phyloP scores from a whole-genome alignment of 2,888 invertebrate genomes.

The Cerastoderma edule region DNA sequence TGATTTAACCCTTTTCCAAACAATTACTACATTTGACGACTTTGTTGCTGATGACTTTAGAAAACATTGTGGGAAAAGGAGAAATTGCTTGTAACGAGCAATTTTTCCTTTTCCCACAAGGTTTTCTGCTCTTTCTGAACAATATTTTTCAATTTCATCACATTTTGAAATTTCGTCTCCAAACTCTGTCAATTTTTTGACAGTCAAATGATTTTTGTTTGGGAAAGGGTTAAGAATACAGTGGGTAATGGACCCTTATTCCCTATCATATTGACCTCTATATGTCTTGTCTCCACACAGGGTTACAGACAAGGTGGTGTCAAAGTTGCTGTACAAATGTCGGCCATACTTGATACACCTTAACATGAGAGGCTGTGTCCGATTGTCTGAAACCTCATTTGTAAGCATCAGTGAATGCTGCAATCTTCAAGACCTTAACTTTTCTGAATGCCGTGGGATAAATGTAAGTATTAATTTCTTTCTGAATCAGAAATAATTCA shows the following conservation, averaged over 20 bases:
- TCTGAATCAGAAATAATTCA: too few species aligned
- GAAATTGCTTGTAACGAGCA: not conserved
- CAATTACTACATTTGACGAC: too few species aligned
- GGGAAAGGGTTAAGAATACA: too few species aligned
- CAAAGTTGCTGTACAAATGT: conserved; percentile 79
- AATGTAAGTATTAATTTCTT: too few species aligned
- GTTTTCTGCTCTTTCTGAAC: too few species aligned
- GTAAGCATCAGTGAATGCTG: conserved; percentile 81
- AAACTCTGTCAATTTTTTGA: too few species aligned
- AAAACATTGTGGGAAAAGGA: not conserved
- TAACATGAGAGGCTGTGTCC: conserved; percentile 80
- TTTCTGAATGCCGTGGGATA: conserved; percentile 81
- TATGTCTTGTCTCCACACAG: conserved; percentile 61
- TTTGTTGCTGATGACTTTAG: too few species aligned
- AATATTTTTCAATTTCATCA: too few species aligned
- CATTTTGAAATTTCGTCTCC: too few species aligned
- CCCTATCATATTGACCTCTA: not conserved
- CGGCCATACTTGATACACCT: conserved; percentile 83
- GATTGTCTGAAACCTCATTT: conserved; percentile 76
- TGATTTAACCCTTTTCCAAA: too few species aligned
- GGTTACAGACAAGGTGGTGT: conserved; percentile 81
- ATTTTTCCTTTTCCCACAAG: not conserved
- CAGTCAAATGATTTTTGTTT: too few species aligned
- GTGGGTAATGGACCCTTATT: too few species aligned
- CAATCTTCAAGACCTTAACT: conserved; percentile 83